Conservation (phyloP, 2,797 vertebrate species). For the Pelodytes ibericus region DNA sequence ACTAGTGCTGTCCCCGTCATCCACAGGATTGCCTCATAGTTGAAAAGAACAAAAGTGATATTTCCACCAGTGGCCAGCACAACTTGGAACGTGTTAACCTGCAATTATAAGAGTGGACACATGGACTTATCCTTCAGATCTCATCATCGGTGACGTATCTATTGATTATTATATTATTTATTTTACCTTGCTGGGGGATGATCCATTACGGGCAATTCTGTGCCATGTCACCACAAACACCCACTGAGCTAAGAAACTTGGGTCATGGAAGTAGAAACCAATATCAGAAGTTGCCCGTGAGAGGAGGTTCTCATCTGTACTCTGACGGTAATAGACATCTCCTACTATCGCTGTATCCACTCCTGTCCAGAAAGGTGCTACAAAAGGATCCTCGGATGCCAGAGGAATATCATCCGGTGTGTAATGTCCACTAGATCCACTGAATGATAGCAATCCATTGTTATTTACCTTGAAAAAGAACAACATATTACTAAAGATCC, state of each 20-base stretch:
- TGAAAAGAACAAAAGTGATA: background rate
- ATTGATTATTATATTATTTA: no score
- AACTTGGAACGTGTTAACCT: conserved; percentile 11
- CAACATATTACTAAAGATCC: no score
- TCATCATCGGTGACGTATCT: no score
- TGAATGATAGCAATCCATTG: conserved; percentile 32
- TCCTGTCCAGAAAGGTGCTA: conserved; percentile 39
- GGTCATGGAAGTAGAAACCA: background rate
- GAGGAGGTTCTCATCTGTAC: background rate
- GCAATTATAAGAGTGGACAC: background rate
- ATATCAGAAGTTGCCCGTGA: conserved; percentile 24
- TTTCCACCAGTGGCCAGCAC: background rate
- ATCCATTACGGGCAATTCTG: background rate
- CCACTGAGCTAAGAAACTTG: conserved; percentile 11
- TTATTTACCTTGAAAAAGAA: conserved; percentile 39
- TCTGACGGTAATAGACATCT: conserved; percentile 22
- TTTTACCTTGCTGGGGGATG: background rate
- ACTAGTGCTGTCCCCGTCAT: conserved; percentile 4
- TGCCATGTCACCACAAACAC: conserved; percentile 48
- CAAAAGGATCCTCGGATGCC: background rate
- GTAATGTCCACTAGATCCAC: background rate
- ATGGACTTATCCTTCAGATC: background rate
- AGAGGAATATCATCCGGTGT: background rate
- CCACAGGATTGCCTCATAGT: conserved; percentile 21
- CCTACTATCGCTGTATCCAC: background rate